Conservation (phyloP, 2,888 invertebrate species). For the Lepidonotus clava region DNA sequence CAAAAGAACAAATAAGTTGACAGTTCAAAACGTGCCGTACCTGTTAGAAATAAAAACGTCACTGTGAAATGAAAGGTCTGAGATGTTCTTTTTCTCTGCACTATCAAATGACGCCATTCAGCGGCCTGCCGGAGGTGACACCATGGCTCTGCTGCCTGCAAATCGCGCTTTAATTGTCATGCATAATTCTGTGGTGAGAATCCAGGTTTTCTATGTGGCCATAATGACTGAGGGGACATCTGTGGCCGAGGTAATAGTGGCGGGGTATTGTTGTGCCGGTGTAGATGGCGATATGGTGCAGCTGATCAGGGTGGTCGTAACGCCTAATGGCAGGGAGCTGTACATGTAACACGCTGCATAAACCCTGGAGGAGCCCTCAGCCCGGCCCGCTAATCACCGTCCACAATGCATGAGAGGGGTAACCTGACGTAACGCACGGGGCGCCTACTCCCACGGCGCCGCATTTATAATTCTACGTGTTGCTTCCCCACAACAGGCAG, state of each 20-base stretch:
- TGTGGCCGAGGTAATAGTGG: background rate
- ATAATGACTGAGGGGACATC: background rate
- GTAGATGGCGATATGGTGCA: background rate
- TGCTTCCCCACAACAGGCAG: too few relatives aligned
- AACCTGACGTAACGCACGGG: too few relatives aligned
- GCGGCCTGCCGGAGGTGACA: too few relatives aligned
- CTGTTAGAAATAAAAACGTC: background rate
- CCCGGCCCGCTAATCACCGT: too few relatives aligned
- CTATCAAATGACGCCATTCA: too few relatives aligned
- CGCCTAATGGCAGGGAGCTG: background rate
- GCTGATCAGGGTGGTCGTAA: too few relatives aligned
- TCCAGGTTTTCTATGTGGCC: background rate
- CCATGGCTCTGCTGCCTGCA: too few relatives aligned
- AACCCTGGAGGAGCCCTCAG: background rate
- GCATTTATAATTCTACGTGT: too few relatives aligned
- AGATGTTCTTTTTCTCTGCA: background rate
- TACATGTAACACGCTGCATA: background rate
- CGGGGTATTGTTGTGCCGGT: background rate
- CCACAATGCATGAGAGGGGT: too few relatives aligned
- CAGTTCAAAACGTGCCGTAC: background rate
- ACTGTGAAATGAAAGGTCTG: background rate
- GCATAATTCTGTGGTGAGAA: background rate
- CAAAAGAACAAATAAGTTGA: background rate
- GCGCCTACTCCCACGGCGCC: too few relatives aligned
- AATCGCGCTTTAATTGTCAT: background rate